Conservation (phyloP, 1,140 invertebrate species). For the Subanguina moxae region DNA sequence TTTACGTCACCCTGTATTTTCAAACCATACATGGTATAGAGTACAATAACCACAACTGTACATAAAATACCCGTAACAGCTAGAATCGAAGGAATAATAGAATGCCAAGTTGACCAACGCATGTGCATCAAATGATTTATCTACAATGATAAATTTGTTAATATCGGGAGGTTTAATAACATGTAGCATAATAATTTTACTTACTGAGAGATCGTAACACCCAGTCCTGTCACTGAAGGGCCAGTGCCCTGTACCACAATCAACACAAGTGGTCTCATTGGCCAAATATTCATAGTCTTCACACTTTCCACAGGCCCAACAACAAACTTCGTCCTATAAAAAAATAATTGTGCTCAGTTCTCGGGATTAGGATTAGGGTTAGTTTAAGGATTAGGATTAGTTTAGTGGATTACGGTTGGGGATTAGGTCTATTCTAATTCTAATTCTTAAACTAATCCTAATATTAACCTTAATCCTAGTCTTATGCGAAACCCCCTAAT, state of each 20-base stretch:
- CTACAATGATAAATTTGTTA: background rate
- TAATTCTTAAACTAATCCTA: too few species aligned
- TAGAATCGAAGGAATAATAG: conserved; percentile 65
- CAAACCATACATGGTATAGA: conserved; percentile 59
- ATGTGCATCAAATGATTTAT: conserved; percentile 64
- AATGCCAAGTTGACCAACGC: conserved; percentile 64
- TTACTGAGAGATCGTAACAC: conserved; percentile 60
- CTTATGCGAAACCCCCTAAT: too few species aligned
- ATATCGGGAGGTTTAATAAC: too few species aligned
- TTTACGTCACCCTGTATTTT: too few species aligned
- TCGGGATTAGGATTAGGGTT: too few species aligned
- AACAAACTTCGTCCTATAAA: conserved; percentile 56
- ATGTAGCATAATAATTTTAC: background rate
- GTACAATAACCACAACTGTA: conserved; percentile 62
- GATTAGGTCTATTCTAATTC: too few species aligned
- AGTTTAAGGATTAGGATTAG: too few species aligned
- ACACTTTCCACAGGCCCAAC: conserved; percentile 65
- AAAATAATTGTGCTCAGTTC: conserved; percentile 3
- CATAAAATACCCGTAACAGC: conserved; percentile 64
- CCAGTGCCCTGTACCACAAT: conserved; percentile 65
- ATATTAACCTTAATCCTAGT: too few species aligned
- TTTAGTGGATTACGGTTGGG: too few species aligned
- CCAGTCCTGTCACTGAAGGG: conserved; percentile 58
- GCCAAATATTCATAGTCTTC: conserved; percentile 66
- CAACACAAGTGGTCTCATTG: conserved; percentile 67